Evolutionary conservation across 2,113 vertebrate genomes (phyloP), one percentile per base, ranked within the genome.

Genomic region (Pogona vitticeps): DNA sequence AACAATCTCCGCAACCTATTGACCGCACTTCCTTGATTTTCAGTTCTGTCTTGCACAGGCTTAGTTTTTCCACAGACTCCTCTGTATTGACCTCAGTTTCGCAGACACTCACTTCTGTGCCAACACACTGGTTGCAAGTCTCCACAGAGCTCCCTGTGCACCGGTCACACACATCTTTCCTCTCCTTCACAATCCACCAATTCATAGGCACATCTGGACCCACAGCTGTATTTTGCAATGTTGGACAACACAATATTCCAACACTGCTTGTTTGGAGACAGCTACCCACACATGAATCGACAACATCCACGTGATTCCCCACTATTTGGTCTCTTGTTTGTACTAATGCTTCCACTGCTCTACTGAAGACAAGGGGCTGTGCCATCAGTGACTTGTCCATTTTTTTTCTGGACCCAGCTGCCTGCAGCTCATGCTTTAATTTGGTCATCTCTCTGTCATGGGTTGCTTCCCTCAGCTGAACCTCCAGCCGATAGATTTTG

Each of bases 391-490:
- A 97, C 94, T 98, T 99, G 94, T 99, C 98, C 0, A 94, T 91
- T 58, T 97, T 98, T 79, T 98, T 99, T 94, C 97, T 97, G 20
- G 92, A 97, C 0, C 98, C 98, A 3, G 98, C 98, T 0, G 97
- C 98, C 88, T 98, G 98, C 9, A 99, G 97, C 92, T 99, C 98
- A 58, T 99, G 97, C 80, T 99, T 99, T 6, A 99, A 96, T 92
- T 98, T 99, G 13, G 98, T 97, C 98, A 99, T 99, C 92, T 99
- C 98, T 90, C 98, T 97, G 86, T 98, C 96, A 78, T 98, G 98
- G 4, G 98, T 98, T 0, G 98, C 97, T 93, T 99, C 98, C 81
- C 97, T 98, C 80, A 99, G 97, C 91, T 98, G 97, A 46, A 97
- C 98, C 88, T 99, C 98, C 68, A 99, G 91, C 67, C 97, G 96